Evolutionary conservation across 2,888 invertebrate species (phyloP).

Genomic region (Apodemia zela): DNA sequence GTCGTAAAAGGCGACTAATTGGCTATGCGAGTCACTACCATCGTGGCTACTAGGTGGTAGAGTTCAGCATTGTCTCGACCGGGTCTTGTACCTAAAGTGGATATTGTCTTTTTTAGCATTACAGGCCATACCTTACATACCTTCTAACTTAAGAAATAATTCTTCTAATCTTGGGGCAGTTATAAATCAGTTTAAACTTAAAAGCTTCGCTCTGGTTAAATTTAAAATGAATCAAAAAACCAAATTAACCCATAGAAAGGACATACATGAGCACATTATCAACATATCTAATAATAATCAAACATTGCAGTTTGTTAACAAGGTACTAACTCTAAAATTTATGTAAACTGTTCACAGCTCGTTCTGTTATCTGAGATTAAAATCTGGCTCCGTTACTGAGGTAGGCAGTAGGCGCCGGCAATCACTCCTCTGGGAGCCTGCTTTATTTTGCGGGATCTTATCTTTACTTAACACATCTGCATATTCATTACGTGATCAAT

Average conservation of each 20-base stretch:
- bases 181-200: no score
- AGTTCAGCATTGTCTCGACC: no score
- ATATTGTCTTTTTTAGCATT: no score
- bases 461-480: conserved; percentile 73
- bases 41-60: no score
- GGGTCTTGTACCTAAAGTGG: no score
- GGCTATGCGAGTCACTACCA: no score
- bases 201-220: neutral
- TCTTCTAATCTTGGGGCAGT: no score
- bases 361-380: conserved; percentile 72
- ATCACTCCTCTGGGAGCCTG: conserved; percentile 71
- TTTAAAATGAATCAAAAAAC: neutral
- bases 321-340: conserved; percentile 77
- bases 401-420: conserved; percentile 60
- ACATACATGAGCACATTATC: conserved; percentile 45
- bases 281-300: conserved; percentile 63
- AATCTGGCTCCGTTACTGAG: conserved; percentile 58
- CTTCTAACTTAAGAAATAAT: no score
- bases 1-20: no score
- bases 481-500: conserved; percentile 77
- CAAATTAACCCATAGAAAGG: neutral
- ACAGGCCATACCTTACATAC: no score
- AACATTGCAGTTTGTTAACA: conserved; percentile 75
- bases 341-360: conserved; percentile 74
- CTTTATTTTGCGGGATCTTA: conserved; percentile 69